A percentile compares a stretch with the other conserved stretches of the same genome.
These are phyloP conservation scores for Neodiprion fabricii DNA, from an alignment of 1,140 invertebrate species.

Conservation along the genomic window DNA sequence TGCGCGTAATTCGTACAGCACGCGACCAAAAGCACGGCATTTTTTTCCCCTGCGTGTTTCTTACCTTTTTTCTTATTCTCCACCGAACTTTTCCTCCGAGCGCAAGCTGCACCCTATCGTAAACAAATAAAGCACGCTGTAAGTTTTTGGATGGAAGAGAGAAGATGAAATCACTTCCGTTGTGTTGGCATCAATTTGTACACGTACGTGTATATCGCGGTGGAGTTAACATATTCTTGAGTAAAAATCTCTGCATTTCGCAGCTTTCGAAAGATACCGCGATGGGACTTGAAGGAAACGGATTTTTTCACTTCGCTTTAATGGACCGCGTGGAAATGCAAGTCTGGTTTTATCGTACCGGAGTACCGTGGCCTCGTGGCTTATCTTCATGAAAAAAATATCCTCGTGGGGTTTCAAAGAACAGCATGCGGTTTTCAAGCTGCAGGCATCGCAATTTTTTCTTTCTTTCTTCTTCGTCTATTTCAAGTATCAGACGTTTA, in stretches of 20 bases:
- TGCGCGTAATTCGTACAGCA: constrained; percentile 13
- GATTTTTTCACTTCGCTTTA: too few species aligned
- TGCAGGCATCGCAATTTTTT: background rate
- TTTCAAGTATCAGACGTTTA: background rate
- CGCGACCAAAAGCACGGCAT: constrained; percentile 19
- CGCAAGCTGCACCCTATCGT: background rate
- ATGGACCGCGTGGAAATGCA: too few species aligned
- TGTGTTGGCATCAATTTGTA: background rate
- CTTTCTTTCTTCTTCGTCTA: background rate
- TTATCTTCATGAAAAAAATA: too few species aligned
- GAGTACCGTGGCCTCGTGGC: too few species aligned
- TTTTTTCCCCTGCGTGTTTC: background rate
- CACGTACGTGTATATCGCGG: background rate
- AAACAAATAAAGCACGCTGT: background rate
- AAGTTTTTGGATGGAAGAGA: too few species aligned
- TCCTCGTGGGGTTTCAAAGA: too few species aligned
- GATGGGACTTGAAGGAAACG: background rate
- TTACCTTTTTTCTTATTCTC: background rate
- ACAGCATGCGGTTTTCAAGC: too few species aligned
- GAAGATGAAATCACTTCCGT: background rate
- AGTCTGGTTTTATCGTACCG: too few species aligned
- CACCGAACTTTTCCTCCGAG: background rate
- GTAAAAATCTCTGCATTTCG: background rate
- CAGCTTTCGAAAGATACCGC: background rate
- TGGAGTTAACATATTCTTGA: background rate